phyloP scores from a whole-genome alignment of 2,888 invertebrate genomes.

The Agrilus mali region DNA sequence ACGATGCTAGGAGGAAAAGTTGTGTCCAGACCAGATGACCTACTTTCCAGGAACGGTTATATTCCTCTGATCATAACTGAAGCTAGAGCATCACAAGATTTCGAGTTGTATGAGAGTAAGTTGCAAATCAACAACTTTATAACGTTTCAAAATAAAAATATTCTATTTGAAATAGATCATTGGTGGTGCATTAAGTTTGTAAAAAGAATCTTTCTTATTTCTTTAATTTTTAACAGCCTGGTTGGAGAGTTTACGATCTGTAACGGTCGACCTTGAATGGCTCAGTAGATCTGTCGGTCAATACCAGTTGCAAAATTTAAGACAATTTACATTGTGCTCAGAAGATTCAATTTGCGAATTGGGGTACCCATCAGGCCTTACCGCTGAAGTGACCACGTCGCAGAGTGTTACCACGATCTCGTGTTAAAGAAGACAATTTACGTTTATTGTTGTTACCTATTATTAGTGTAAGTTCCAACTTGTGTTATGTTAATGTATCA shows the following conservation, averaged over 20 bases:
- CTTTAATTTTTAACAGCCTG: constrained; percentile 23
- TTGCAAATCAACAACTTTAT: constrained; percentile 2
- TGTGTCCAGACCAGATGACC: constrained; percentile 15
- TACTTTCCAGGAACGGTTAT: constrained; percentile 18
- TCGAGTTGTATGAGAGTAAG: constrained; percentile 26
- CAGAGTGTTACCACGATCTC: constrained; percentile 1
- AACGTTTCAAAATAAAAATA: neutral
- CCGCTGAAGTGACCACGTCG: constrained; percentile 16
- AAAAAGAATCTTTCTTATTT: neutral
- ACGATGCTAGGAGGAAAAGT: constrained; percentile 22
- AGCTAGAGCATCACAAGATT: constrained; percentile 22
- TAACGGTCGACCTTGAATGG: constrained; percentile 32
- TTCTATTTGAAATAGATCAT: no score
- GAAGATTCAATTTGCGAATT: constrained; percentile 23
- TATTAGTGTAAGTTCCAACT: no score
- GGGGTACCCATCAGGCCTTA: constrained; percentile 25
- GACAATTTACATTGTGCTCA: constrained; percentile 25
- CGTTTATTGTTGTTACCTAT: no score
- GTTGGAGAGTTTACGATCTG: constrained; percentile 23
- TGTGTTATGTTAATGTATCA: no score
- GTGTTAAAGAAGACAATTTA: no score
- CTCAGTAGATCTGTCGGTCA: constrained; percentile 28
- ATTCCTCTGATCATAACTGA: constrained; percentile 26
- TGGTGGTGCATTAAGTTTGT: no score
- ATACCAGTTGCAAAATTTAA: constrained; percentile 25